A percentile compares a stretch with the other conserved stretches of the same genome.
Conservation (phyloP, 2,797 vertebrate species). For the Pangasius macronema region DNA sequence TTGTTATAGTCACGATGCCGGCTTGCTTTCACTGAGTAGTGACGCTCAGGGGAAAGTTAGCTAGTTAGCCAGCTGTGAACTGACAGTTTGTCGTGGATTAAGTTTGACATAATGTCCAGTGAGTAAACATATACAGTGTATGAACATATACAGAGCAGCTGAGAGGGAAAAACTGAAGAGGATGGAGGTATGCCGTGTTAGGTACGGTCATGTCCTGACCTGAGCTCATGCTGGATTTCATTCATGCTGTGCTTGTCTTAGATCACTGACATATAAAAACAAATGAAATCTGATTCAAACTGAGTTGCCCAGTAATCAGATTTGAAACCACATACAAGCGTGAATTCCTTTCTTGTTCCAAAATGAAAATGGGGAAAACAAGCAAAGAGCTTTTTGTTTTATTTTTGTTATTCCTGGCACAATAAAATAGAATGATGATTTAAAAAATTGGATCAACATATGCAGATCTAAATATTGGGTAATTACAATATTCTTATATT, state of each 20-base stretch:
- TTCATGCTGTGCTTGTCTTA: conserved; percentile 1
- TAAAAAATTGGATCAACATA: too few species aligned
- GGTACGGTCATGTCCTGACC: background rate
- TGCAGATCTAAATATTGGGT: too few species aligned
- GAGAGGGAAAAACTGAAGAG: background rate
- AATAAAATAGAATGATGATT: background rate
- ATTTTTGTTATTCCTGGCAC: background rate
- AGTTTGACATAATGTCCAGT: background rate
- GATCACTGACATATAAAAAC: background rate
- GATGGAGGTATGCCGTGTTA: background rate
- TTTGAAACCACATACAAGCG: background rate
- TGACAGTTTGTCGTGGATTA: too few species aligned
- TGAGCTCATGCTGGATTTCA: background rate
- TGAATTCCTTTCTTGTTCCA: background rate
- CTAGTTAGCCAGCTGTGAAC: background rate
- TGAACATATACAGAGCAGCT: background rate
- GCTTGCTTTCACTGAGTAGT: too few species aligned
- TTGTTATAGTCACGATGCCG: background rate
- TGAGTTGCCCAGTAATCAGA: background rate
- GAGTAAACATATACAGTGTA: background rate
- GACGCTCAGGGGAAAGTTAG: background rate
- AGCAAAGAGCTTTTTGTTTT: background rate
- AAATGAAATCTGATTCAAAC: background rate
- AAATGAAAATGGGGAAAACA: background rate
- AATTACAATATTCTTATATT: background rate